These are phyloP conservation scores for pig (Sus scrofa) DNA, from an alignment of 2,113 vertebrate genomes.

Conservation along the genomic window DNA sequence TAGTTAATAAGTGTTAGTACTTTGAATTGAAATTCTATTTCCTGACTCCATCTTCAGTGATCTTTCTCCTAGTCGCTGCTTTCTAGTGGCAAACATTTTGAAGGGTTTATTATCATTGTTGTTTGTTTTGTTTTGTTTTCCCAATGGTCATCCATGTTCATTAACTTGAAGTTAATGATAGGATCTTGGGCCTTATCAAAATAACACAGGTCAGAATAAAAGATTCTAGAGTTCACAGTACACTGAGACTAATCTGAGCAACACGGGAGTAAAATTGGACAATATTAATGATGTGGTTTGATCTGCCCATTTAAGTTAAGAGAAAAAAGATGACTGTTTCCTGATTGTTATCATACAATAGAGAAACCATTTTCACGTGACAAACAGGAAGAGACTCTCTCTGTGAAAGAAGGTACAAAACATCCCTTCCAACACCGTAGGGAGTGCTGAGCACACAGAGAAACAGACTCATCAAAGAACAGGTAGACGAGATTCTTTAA, in stretches of 20 bases:
- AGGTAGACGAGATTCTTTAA: not conserved
- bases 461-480: not conserved
- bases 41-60: not conserved
- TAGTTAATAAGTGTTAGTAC: not conserved
- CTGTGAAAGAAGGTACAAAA: not conserved
- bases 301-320: not conserved
- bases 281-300: not conserved
- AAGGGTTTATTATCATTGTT: not conserved
- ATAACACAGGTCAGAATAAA: not conserved
- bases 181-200: not conserved
- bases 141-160: not conserved
- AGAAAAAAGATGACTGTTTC: not conserved
- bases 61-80: not conserved
- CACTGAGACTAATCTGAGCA: not conserved
- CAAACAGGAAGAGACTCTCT: not conserved
- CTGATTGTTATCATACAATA: not conserved
- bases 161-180: not conserved
- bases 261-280: not conserved
- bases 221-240: not conserved
- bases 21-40: not conserved
- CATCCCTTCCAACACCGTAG: not conserved
- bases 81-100: not conserved
- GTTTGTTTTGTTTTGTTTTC: not conserved
- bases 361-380: not conserved
- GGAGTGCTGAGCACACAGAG: not conserved